Evolutionary conservation across 37 sponge, comb jelly and placozoan genomes (phyloP).

Genomic region (Ephydatia muelleri): DNA sequence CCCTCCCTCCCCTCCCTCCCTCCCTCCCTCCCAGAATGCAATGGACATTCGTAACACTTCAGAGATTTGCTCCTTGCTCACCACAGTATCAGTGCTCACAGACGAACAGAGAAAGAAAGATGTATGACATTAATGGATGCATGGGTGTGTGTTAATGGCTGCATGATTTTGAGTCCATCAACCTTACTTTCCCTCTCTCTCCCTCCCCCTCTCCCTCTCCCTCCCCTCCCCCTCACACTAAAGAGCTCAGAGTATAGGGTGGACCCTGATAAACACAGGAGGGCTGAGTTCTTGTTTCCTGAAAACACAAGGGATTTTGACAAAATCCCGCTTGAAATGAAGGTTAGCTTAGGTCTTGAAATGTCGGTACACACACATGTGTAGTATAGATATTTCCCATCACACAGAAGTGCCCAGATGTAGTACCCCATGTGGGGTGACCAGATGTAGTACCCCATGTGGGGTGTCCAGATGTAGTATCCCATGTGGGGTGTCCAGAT

Average conservation of each 20-base stretch:
- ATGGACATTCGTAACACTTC: conserved; percentile 9
- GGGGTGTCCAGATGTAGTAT: background rate
- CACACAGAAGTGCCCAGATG: background rate
- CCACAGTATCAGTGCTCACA: conserved; percentile 36
- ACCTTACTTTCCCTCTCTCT: background rate
- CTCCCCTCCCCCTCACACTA: background rate
- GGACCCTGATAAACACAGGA: conserved; percentile 70
- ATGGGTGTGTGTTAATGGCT: background rate
- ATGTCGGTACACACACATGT: background rate
- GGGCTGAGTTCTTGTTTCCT: conserved; percentile 87
- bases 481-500: background rate
- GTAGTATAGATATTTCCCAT: background rate
- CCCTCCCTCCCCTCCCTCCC: background rate
- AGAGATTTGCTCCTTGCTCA: conserved; percentile 22
- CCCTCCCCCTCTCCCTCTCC: conserved; percentile 2
- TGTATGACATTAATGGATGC: conserved; percentile 20
- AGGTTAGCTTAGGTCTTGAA: conserved; percentile 13
- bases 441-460: too few relatives aligned
- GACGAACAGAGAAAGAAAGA: conserved; percentile 66
- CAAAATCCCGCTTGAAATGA: conserved; percentile 83
- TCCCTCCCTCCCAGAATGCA: conserved; percentile 39
- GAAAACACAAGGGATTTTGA: conserved; percentile 90
- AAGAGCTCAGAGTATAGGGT: conserved; percentile 31
- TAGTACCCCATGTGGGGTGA: too few relatives aligned
- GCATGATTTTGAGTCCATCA: background rate